Evolutionary conservation across 1,140 invertebrate species (phyloP).

Genomic region (Dendroctonus valens): DNA sequence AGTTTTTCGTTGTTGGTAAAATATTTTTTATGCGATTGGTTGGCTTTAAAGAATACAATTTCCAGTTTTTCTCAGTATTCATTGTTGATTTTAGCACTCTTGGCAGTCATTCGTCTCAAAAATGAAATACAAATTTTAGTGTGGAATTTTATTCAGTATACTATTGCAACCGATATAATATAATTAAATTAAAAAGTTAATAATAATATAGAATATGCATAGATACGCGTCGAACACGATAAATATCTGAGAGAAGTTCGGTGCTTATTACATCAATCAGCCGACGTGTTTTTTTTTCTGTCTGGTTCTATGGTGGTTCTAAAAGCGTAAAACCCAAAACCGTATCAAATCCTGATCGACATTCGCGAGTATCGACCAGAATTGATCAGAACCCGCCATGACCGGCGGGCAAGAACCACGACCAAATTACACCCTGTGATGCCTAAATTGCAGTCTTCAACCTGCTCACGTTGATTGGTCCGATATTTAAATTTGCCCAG

Average conservation of each 20-base stretch:
- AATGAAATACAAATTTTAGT: no score
- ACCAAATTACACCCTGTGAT: conserved; percentile 25
- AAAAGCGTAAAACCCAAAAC: conserved; percentile 19
- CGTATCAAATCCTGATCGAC: conserved; percentile 31
- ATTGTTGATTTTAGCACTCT: no score
- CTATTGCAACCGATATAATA: no score
- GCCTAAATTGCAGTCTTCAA: conserved; percentile 15
- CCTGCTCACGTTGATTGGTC: conserved; percentile 20
- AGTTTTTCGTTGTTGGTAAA: no score
- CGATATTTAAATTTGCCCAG: conserved; percentile 23
- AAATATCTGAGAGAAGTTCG: background rate
- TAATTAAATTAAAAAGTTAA: no score
- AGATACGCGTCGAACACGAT: background rate
- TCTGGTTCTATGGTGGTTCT: conserved; percentile 7
- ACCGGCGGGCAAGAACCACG: conserved; percentile 24
- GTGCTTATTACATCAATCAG: conserved; percentile 7
- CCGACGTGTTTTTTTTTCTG: conserved; percentile 10
- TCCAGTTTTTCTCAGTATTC: no score
- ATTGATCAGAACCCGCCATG: conserved; percentile 17
- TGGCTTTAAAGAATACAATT: no score
- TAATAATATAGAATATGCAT: no score
- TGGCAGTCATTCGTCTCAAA: no score
- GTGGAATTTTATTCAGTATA: no score
- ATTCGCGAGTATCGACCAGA: conserved; percentile 25
- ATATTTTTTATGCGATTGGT: no score